These are phyloP conservation scores for Plectropomus leopardus DNA, from an alignment of 2,113 vertebrate genomes.

Conservation along the genomic window DNA sequence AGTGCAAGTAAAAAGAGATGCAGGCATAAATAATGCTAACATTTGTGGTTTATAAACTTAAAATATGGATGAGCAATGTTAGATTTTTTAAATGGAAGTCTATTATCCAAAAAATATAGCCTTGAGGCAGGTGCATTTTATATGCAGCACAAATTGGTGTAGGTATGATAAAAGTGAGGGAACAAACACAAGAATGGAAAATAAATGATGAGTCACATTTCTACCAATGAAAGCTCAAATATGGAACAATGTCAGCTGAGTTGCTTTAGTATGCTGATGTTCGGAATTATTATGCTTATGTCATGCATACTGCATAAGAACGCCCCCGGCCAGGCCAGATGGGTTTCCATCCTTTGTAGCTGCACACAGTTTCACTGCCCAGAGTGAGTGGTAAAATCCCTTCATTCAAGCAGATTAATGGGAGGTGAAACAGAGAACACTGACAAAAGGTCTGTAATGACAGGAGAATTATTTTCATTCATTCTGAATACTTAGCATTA, in stretches of 20 bases:
- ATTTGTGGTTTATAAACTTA: not conserved
- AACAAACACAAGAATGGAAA: not conserved
- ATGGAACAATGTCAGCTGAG: slow-evolving; percentile 32
- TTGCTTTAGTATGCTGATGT: slow-evolving; percentile 23
- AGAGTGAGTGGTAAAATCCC: not conserved
- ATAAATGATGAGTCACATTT: slow-evolving; percentile 41
- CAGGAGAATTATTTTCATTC: not conserved
- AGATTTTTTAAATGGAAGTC: not conserved
- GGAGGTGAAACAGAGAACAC: not conserved
- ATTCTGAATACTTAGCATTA: not conserved
- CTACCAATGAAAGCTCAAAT: slow-evolving; percentile 22
- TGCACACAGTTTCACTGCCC: not conserved
- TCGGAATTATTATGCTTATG: slow-evolving; percentile 30
- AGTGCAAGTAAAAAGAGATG: not conserved
- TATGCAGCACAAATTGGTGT: not conserved
- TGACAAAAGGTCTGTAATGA: not conserved
- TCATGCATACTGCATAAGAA: slow-evolving; percentile 43
- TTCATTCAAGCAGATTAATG: slow-evolving; percentile 19
- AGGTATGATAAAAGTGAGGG: not conserved
- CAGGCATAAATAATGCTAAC: slow-evolving; percentile 5
- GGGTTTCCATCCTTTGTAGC: slow-evolving; percentile 19
- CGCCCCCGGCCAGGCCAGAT: slow-evolving; percentile 19
- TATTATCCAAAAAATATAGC: not conserved
- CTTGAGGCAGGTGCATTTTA: not conserved
- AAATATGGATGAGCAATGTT: slow-evolving; percentile 13